These are phyloP conservation scores for Alexandromys fortis DNA, from an alignment of 2,113 vertebrate species.

Conservation along the genomic window DNA sequence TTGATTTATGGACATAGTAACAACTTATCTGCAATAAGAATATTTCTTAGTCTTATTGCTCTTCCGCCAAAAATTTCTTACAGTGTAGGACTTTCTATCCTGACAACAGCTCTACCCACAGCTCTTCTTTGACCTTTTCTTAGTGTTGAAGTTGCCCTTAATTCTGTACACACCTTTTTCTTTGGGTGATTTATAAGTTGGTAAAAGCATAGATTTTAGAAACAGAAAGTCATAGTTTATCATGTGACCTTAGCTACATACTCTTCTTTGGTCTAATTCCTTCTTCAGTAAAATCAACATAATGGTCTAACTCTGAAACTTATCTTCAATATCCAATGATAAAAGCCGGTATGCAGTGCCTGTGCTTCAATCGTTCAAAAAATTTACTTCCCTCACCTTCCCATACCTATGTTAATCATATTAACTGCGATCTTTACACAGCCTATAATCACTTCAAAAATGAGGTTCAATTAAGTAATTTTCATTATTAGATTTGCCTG, in stretches of 20 bases:
- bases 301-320: neutral
- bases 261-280: neutral
- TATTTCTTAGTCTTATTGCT: neutral
- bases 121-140: neutral
- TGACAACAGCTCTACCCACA: neutral
- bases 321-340: neutral
- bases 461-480: neutral
- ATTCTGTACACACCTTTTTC: neutral
- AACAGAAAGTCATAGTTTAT: neutral
- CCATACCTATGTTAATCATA: neutral
- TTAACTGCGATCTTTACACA: neutral
- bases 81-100: fast-evolving
- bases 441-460: neutral
- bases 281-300: neutral
- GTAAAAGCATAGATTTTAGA: neutral
- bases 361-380: neutral
- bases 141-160: neutral
- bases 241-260: neutral
- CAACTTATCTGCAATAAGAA: neutral
- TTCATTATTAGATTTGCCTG: neutral
- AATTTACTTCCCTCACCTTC: neutral
- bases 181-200: neutral
- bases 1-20: neutral
- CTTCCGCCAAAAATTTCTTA: neutral
- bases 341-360: neutral